These are phyloP conservation scores for Columbina picui DNA, from an alignment of 2,113 vertebrate genomes.

Conservation along the genomic window DNA sequence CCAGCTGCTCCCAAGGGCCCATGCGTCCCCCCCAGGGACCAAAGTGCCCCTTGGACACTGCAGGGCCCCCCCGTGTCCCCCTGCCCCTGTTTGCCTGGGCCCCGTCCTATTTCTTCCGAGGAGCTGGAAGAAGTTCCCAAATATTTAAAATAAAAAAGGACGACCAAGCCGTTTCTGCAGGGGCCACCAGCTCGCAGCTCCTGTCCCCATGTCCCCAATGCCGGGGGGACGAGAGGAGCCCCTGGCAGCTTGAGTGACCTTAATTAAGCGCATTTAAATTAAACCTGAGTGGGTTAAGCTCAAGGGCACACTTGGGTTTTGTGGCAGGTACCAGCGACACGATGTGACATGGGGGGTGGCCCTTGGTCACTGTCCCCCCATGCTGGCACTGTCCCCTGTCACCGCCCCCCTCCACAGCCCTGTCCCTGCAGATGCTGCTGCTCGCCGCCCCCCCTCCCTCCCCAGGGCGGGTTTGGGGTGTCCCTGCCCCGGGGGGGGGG, in stretches of 20 bases:
- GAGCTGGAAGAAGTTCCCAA: too few species aligned
- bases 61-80: neutral
- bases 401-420: neutral
- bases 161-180: rapidly evolving
- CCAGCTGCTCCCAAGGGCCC: neutral
- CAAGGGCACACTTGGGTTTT: rapidly evolving
- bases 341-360: rapidly evolving
- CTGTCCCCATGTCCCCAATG: rapidly evolving
- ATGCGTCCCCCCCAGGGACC: too few species aligned
- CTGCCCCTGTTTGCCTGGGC: neutral
- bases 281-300: neutral
- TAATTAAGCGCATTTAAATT: rapidly evolving
- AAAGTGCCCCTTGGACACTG: neutral
- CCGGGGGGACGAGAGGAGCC: neutral
- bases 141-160: too few species aligned
- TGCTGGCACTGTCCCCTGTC: neutral
- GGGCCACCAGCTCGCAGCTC: neutral
- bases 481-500: neutral
- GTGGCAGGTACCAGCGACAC: neutral
- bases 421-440: neutral
- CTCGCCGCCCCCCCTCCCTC: neutral
- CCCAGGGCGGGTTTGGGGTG: neutral
- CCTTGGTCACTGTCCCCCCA: neutral
- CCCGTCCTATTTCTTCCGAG: too few species aligned
- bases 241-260: neutral